Evolutionary conservation across 1,140 invertebrate species (phyloP).

Genomic region (Diorhabda carinulata): DNA sequence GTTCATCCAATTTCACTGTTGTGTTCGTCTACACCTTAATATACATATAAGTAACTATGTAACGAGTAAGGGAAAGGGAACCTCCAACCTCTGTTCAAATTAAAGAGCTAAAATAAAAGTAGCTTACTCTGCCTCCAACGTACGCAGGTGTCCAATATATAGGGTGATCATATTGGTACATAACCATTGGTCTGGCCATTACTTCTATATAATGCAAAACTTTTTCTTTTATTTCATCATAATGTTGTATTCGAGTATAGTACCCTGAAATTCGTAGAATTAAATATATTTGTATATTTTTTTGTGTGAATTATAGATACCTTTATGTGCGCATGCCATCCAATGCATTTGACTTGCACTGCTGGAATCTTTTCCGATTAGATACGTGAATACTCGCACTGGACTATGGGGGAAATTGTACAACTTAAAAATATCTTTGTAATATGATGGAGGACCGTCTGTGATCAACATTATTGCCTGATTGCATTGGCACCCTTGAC

Average conservation of each 20-base stretch:
- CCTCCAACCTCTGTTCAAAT: too few relatives aligned
- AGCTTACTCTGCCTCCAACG: slow-evolving; percentile 75
- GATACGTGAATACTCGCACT: slow-evolving; percentile 93
- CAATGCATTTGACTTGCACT: slow-evolving; percentile 80
- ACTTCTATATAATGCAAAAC: slow-evolving; percentile 91
- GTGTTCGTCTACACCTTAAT: too few relatives aligned
- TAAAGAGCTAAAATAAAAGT: too few relatives aligned
- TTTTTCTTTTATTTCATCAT: slow-evolving; percentile 59
- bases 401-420: slow-evolving; percentile 91
- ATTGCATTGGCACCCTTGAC: slow-evolving; percentile 88
- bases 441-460: slow-evolving; percentile 78
- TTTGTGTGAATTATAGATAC: slow-evolving; percentile 50
- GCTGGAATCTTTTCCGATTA: slow-evolving; percentile 87
- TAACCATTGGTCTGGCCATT: slow-evolving; percentile 83
- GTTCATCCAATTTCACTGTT: too few relatives aligned
- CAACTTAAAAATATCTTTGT: slow-evolving; percentile 63
- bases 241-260: slow-evolving; percentile 41
- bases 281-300: neutral
- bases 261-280: slow-evolving; percentile 35
- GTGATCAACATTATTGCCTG: slow-evolving; percentile 97
- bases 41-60: too few relatives aligned
- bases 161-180: slow-evolving; percentile 84
- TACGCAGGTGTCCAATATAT: slow-evolving; percentile 89
- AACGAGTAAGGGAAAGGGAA: too few relatives aligned
- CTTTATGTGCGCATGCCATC: slow-evolving; percentile 97